Base-by-base conservation (phyloP, 1,140 invertebrate genomes). In the Leptopilina clavipes region DNA sequence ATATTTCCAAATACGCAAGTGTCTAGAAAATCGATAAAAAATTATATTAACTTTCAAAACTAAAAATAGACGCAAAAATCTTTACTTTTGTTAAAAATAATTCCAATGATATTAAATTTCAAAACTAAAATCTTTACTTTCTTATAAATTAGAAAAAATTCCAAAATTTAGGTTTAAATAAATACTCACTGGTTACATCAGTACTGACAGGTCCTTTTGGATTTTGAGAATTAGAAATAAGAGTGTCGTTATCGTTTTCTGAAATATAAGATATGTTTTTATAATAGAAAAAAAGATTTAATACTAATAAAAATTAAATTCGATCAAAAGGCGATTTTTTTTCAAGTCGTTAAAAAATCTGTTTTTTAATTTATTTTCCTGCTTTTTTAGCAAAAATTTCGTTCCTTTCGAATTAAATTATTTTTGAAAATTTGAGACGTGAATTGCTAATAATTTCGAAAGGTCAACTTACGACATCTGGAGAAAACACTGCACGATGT, bases 1-100 rank as follows among this genome's bases (percentile, higher is more conserved):
- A 87, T 10, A 25, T 83, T 76, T 43, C 82, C 86, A n/a, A 86
- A 85, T 70, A 48, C 70, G 18, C 85, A 88, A 5, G 17, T 72
- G 14, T 74, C 75, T 71, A 76, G 76, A 43, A 78, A 79, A 76
- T 1, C n/a, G n/a, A n/a, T n/a, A n/a, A 78, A 73, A 65, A 14
- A 74, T 18, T 6, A 48, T 40, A 40, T 3, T 40, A 3, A 40
- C 8, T 40, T 40, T 31, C 6, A n/a, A n/a, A n/a, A n/a, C n/a
- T n/a, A n/a, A n/a, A n/a, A n/a, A n/a, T n/a, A n/a, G n/a, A n/a
- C n/a, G n/a, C n/a, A n/a, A n/a, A n/a, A n/a, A n/a, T n/a, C n/a
- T n/a, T n/a, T n/a, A n/a, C n/a, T n/a, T n/a, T n/a, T n/a, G n/a
- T n/a, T 2, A 31, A 5, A 31, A 31, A 31, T 2, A 31, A 31